A percentile compares a stretch with the other conserved stretches of the same genome.
phyloP scores from a whole-genome alignment of 2,888 invertebrate genomes.

The Dascillus cervinus region DNA sequence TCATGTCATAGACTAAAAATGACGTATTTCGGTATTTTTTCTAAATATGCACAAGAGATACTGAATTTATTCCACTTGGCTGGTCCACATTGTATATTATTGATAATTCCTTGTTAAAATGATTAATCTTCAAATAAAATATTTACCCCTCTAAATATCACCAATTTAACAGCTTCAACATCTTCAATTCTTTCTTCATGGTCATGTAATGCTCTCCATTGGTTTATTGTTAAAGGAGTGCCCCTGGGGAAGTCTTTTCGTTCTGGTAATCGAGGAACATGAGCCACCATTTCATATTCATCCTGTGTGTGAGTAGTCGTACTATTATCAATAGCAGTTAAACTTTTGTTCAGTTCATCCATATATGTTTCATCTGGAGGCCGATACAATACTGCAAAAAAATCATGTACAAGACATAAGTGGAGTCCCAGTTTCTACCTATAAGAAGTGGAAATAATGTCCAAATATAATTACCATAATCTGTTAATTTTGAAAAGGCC shows the following conservation, averaged over 20 bases:
- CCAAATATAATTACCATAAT: slow-evolving; percentile 51
- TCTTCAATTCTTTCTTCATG: slow-evolving; percentile 73
- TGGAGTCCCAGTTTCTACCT: no score
- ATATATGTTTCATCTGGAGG: slow-evolving; percentile 52
- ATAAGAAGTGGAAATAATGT: slow-evolving; percentile 5
- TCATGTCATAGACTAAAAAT: no score
- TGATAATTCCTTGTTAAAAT: no score
- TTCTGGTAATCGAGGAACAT: slow-evolving; percentile 59
- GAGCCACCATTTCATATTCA: slow-evolving; percentile 64
- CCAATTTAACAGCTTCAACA: slow-evolving; percentile 68
- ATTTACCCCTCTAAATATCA: slow-evolving; percentile 86
- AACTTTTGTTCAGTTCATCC: slow-evolving; percentile 52
- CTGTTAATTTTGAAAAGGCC: slow-evolving; percentile 80
- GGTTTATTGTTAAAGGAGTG: slow-evolving; percentile 62
- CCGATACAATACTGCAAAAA: slow-evolving; percentile 46
- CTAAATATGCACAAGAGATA: no score
- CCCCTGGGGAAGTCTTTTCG: slow-evolving; percentile 64
- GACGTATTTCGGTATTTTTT: no score
- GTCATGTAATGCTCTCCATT: slow-evolving; percentile 78
- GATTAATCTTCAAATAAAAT: no score
- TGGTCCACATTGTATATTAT: no score
- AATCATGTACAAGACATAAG: slow-evolving; percentile 1
- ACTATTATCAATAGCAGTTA: slow-evolving; percentile 43
- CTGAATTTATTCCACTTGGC: no score
- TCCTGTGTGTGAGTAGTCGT: slow-evolving; percentile 52